Evolutionary conservation across 2,797 vertebrate genomes (phyloP).

Genomic region (Muscicapa striata): DNA sequence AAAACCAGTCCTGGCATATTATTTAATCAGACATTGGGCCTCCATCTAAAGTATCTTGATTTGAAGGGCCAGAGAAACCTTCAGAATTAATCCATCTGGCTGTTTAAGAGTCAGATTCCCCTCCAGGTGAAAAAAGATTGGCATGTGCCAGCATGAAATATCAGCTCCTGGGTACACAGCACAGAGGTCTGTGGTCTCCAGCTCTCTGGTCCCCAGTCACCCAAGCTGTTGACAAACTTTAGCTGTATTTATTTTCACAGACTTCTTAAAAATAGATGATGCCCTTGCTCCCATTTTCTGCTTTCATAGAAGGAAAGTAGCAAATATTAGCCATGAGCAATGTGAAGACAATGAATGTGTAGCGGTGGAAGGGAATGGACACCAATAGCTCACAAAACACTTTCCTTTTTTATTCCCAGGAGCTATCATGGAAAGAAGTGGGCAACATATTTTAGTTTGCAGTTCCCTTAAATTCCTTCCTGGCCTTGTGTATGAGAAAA

Average conservation of each 20-base stretch:
- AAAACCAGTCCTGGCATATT: not conserved
- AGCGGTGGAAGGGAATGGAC: not conserved
- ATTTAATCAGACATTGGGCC: not conserved
- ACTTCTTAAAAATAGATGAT: not conserved
- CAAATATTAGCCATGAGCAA: not conserved
- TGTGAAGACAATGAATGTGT: not conserved
- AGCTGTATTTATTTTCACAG: not conserved
- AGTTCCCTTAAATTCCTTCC: not conserved
- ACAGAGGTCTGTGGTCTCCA: not conserved
- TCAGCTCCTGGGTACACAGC: not conserved
- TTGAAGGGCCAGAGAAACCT: not conserved
- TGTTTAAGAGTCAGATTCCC: not conserved
- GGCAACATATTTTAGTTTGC: not conserved
- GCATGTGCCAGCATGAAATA: not conserved
- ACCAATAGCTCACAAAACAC: not conserved
- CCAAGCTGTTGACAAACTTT: not conserved
- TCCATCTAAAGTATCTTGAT: not conserved
- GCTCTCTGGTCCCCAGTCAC: not conserved
- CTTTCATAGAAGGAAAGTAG: not conserved
- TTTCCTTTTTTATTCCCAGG: not conserved
- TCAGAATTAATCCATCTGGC: not conserved
- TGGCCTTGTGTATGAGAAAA: not conserved
- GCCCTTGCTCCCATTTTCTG: not conserved
- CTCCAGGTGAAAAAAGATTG: not conserved
- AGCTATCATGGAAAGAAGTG: not conserved